Conservation (phyloP, 2,797 vertebrate species). For the Spinus olivaceus region DNA sequence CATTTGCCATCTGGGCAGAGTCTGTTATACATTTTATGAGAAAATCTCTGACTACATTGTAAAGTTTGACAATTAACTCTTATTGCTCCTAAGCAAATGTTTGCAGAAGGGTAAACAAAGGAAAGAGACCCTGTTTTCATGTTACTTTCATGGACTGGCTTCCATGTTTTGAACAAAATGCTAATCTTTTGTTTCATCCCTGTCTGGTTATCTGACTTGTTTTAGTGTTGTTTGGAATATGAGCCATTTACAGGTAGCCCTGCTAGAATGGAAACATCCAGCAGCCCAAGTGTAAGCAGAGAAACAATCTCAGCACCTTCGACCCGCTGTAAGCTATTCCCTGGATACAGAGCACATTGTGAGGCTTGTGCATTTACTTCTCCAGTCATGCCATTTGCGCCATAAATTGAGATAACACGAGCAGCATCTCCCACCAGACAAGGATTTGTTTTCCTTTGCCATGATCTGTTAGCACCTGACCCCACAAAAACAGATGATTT, state of each 20-base stretch:
- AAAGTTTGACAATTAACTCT: slow-evolving; percentile 71
- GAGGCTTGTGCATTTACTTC: not conserved
- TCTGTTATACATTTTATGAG: slow-evolving; percentile 69
- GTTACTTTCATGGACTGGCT: not conserved
- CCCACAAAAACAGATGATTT: not conserved
- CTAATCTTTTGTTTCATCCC: not conserved
- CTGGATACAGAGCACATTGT: not conserved
- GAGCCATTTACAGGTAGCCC: not conserved
- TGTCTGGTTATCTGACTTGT: not conserved
- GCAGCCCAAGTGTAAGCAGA: not conserved
- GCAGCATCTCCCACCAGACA: not conserved
- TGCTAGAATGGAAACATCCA: not conserved
- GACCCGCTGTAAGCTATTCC: not conserved
- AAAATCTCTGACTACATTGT: slow-evolving; percentile 57
- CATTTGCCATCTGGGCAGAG: slow-evolving; percentile 72
- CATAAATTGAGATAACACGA: not conserved
- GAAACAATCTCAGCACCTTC: not conserved
- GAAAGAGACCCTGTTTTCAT: not conserved
- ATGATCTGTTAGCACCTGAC: not conserved
- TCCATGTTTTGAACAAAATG: not conserved
- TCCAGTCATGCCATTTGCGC: not conserved
- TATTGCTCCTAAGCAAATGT: slow-evolving; percentile 66
- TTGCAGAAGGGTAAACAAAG: slow-evolving; percentile 64
- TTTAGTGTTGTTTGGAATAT: not conserved
- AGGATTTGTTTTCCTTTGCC: not conserved